Evolutionary conservation across 1,140 invertebrate species (phyloP), one percentile per base, ranked within the genome.

Genomic region (Heliconius himera): DNA sequence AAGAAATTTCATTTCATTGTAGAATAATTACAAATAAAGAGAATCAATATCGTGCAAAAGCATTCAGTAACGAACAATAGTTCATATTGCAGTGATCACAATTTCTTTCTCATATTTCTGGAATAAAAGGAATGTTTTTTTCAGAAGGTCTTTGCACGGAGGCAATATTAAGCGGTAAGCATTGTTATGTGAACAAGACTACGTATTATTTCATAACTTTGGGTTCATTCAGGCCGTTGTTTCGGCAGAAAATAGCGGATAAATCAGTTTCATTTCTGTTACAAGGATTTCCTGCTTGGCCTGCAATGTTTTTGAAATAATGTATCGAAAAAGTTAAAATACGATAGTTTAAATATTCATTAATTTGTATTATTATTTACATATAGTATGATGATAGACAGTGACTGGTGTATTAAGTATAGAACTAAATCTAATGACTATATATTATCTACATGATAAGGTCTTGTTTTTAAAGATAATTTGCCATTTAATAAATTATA

Each of bases 121-220:
- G 60, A 66, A 66, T 66, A 29, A 66, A 66, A 66, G 60, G 60
- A 66, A 66, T 66, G 60, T 29, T 66, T 66, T 66, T 66, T 29
- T 29, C 56, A 66, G 56, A 66, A 75, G 20, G 70, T 75, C 73
- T 79, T 74, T 70, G 54, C 73, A 1, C 22, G 51, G 73, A 74
- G 74, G 71, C 78, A 79, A 74, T 79, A 79, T 74, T 36, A 74
- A 41, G 73, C 70, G 73, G 73, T 70, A 71, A 11, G 60, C 56
- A 72, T 79, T 74, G 38, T 75, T 79, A 13, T 75, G 70, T 75
- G 73, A 71, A 75, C 73, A 49, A 79, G 26, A 51, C 46, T 46
- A 60, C 60, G 78, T 70, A 79, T 79, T 79, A 79, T 79, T 79
- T 79, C 78, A 79, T 75, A 79, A 71, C 73, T 26, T 71, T 66